These are phyloP conservation scores for Orchestia grillus DNA, from an alignment of 1,140 invertebrate species.

Conservation along the genomic window DNA sequence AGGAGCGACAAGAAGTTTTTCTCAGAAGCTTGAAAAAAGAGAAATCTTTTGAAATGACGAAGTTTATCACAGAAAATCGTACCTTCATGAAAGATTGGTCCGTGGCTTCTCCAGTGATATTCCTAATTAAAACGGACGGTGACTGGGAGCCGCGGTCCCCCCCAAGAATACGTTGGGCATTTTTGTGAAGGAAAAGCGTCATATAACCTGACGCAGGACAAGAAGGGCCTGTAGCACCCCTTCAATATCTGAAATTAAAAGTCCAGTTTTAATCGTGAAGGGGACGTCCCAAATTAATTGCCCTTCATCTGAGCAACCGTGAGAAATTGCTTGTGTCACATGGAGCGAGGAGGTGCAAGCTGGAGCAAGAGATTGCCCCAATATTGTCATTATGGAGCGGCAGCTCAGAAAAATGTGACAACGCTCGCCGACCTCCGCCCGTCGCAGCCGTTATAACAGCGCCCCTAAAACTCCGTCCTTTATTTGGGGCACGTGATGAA, in stretches of 20 bases:
- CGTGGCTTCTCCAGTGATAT: not conserved
- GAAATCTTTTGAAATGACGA: not conserved
- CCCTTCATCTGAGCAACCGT: conserved; percentile 47
- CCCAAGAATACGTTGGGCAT: not conserved
- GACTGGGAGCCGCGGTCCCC: not conserved
- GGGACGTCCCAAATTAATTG: conserved; percentile 50
- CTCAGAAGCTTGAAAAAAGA: not conserved
- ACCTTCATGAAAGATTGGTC: not conserved
- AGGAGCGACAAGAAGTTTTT: not conserved
- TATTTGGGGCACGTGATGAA: not conserved
- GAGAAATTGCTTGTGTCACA: conserved; percentile 52
- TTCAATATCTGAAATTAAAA: conserved; percentile 55
- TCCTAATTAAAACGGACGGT: not conserved
- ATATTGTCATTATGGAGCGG: conserved; percentile 47
- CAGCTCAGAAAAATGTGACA: not conserved
- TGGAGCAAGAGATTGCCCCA: conserved; percentile 17
- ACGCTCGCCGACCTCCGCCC: not conserved
- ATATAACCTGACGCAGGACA: not conserved
- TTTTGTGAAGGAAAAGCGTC: not conserved
- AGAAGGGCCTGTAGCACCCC: conserved; percentile 19
- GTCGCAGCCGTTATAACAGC: not conserved
- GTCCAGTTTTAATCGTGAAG: conserved; percentile 52
- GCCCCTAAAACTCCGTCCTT: not conserved
- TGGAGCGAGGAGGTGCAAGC: conserved; percentile 1
- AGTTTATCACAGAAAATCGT: not conserved